A percentile compares a stretch with the other conserved stretches of the same genome.
Evolutionary conservation across 92 coral and sea anemone genomes (phyloP).

Genomic region (Paragorgia papillata): DNA sequence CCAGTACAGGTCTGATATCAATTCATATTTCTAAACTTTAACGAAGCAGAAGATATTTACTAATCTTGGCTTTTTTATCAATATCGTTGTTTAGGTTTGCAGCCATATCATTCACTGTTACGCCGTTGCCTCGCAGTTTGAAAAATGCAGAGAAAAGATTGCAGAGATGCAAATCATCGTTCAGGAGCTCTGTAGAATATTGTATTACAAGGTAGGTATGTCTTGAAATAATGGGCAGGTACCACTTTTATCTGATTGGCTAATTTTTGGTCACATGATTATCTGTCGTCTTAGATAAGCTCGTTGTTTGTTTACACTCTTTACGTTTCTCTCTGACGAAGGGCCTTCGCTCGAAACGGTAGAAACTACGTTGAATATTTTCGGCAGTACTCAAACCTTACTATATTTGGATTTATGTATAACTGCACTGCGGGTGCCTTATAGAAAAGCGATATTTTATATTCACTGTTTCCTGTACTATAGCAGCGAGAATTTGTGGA

Average conservation of each 20-base stretch:
- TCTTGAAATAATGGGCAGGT: not conserved
- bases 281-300: not conserved
- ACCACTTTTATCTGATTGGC: too few species aligned
- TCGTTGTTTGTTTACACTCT: too few species aligned
- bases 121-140: slow-evolving; percentile 96
- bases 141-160: slow-evolving; percentile 92
- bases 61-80: not conserved
- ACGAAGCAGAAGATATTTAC: not conserved
- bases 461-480: too few species aligned
- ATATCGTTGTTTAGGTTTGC: slow-evolving; percentile 66
- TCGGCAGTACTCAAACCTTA: too few species aligned
- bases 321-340: too few species aligned
- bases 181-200: slow-evolving; percentile 75
- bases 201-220: slow-evolving; percentile 82
- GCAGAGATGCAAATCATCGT: slow-evolving; percentile 94
- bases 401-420: too few species aligned
- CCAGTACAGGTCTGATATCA: slow-evolving; percentile 79
- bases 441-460: too few species aligned
- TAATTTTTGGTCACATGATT: too few species aligned
- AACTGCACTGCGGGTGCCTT: too few species aligned
- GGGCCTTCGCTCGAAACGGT: too few species aligned
- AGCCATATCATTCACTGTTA: slow-evolving; percentile 89
- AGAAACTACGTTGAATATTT: too few species aligned
- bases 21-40: not conserved
- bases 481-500: too few species aligned